Conservation (phyloP, 2,797 vertebrate species). For the Tragopan temminckii region DNA sequence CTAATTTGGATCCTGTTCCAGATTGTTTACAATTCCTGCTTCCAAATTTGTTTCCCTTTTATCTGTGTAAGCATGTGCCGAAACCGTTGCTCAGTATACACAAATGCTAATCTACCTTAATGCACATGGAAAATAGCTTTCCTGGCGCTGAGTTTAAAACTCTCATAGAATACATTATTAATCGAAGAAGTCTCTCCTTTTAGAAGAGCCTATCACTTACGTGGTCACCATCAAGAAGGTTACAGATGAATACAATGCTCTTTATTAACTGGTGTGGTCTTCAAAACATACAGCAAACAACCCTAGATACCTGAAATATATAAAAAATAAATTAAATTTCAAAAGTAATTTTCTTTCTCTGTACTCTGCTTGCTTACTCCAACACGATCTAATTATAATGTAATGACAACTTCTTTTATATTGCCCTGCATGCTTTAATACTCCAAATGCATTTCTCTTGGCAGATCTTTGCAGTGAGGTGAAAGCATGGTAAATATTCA, state of each 20-base stretch:
- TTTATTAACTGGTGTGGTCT: slow-evolving; percentile 60
- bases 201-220: slow-evolving; percentile 63
- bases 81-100: slow-evolving; percentile 55
- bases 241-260: slow-evolving; percentile 40
- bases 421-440: slow-evolving; percentile 31
- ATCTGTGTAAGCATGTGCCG: slow-evolving; percentile 67
- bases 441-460: slow-evolving; percentile 53
- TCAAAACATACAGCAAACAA: slow-evolving; percentile 28
- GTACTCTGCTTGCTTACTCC: slow-evolving; percentile 8
- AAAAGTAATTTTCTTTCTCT: slow-evolving; percentile 35
- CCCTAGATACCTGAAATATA: slow-evolving; percentile 28
- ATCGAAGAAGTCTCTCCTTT: slow-evolving; percentile 43
- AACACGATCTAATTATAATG: slow-evolving; percentile 60
- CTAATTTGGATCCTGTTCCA: slow-evolving; percentile 70
- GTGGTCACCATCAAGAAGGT: slow-evolving; percentile 39
- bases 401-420: slow-evolving; percentile 52
- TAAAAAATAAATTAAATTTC: slow-evolving; percentile 49
- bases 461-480: slow-evolving; percentile 44
- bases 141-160: slow-evolving; percentile 57
- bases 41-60: slow-evolving; percentile 77
- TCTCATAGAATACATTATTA: slow-evolving; percentile 73
- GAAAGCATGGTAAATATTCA: slow-evolving; percentile 29
- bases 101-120: slow-evolving; percentile 71
- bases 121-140: slow-evolving; percentile 69
- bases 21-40: slow-evolving; percentile 62